Evolutionary conservation across 2,888 invertebrate species (phyloP).

Genomic region (Hydropsyche betteni): DNA sequence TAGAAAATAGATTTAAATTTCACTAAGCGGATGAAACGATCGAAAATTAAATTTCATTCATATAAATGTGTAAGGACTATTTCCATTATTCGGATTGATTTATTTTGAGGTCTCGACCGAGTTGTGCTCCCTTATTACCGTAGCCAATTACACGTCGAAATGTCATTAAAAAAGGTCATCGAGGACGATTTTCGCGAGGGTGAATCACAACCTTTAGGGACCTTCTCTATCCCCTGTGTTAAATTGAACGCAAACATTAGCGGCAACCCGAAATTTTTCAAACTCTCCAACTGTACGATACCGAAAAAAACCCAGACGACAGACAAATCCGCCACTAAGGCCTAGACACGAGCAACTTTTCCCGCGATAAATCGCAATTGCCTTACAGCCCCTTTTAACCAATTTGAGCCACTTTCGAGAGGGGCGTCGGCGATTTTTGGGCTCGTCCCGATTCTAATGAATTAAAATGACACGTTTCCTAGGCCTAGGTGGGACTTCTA

Average conservation of each 20-base stretch:
- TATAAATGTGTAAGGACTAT: background rate
- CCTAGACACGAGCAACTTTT: slow-evolving; percentile 7
- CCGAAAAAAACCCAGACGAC: background rate
- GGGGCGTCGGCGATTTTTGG: slow-evolving; percentile 27
- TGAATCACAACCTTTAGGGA: slow-evolving; percentile 39
- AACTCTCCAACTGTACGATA: background rate
- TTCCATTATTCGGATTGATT: background rate
- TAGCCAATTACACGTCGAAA: slow-evolving; percentile 34
- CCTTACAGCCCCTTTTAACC: slow-evolving; percentile 36
- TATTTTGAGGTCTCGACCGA: background rate
- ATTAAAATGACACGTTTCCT: slow-evolving; percentile 49
- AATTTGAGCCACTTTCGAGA: slow-evolving; percentile 39
- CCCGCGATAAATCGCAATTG: slow-evolving; percentile 46
- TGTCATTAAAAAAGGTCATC: slow-evolving; percentile 45
- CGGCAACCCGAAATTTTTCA: slow-evolving; percentile 38
- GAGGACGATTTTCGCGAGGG: slow-evolving; percentile 41
- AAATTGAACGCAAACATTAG: slow-evolving; percentile 51
- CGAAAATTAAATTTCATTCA: background rate
- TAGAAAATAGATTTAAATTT: background rate
- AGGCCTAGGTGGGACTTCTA: background rate
- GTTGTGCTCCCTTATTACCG: background rate
- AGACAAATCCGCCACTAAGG: background rate
- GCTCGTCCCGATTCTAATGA: slow-evolving; percentile 44
- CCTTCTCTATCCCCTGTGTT: slow-evolving; percentile 42
- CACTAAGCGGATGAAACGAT: background rate